These are phyloP conservation scores for Nomia melanderi DNA, from an alignment of 1,140 invertebrate genomes.

Conservation along the genomic window DNA sequence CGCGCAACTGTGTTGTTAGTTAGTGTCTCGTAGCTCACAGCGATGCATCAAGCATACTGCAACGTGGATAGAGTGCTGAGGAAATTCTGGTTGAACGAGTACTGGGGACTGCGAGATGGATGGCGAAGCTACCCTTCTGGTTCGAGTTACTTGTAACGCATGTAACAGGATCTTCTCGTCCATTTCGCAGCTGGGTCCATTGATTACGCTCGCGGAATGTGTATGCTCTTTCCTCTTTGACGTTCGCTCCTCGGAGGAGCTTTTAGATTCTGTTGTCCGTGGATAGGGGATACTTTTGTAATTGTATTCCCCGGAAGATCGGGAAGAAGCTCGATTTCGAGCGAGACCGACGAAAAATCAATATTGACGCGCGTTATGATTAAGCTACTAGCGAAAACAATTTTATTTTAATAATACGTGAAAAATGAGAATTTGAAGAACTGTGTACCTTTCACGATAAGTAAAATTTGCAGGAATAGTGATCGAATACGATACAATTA, in stretches of 20 bases:
- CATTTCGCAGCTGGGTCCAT: neutral
- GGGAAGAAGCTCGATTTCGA: too few relatives aligned
- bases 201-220: neutral
- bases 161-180: neutral
- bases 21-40: slow-evolving; percentile 63
- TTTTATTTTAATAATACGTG: too few relatives aligned
- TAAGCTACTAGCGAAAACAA: too few relatives aligned
- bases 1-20: slow-evolving; percentile 41
- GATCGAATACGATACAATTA: too few relatives aligned
- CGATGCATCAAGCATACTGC: slow-evolving; percentile 57
- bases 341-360: too few relatives aligned
- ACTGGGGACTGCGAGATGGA: neutral
- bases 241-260: neutral
- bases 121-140: neutral
- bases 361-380: too few relatives aligned
- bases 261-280: neutral
- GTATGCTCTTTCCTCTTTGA: neutral
- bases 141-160: neutral
- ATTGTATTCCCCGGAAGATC: too few relatives aligned
- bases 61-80: slow-evolving; percentile 44
- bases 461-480: too few relatives aligned
- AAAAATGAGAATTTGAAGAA: too few relatives aligned
- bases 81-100: slow-evolving; percentile 5
- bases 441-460: too few relatives aligned
- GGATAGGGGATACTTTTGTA: neutral